phyloP scores from a whole-genome alignment of 2,888 invertebrate genomes.

The Morpho helenor region DNA sequence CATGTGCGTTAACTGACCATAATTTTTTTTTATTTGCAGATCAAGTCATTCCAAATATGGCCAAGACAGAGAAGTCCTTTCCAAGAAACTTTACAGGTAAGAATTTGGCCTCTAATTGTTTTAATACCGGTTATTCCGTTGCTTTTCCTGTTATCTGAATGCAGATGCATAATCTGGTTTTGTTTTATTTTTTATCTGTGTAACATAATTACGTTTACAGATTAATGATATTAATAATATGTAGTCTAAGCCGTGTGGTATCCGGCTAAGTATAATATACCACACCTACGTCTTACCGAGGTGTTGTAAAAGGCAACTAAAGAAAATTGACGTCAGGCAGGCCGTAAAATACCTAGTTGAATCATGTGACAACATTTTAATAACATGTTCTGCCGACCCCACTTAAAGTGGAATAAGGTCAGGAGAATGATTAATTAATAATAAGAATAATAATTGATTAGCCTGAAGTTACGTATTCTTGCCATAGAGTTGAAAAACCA shows the following conservation, averaged over 20 bases:
- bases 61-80: constrained; percentile 74
- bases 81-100: constrained; percentile 74
- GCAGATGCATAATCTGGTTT: constrained; percentile 1
- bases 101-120: constrained; percentile 18
- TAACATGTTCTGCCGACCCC: too few species aligned
- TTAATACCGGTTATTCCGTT: constrained; percentile 7
- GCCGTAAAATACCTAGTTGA: too few species aligned
- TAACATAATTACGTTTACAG: not conserved
- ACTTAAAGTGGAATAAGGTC: too few species aligned
- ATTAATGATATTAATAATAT: not conserved
- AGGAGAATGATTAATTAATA: not conserved
- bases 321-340: too few species aligned
- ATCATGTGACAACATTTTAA: too few species aligned
- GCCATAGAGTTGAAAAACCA: too few species aligned
- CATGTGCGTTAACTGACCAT: constrained; percentile 2
- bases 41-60: constrained; percentile 64
- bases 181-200: not conserved
- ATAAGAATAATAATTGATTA: not conserved
- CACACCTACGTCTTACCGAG: too few species aligned
- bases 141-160: constrained; percentile 4
- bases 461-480: too few species aligned
- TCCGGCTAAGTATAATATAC: too few species aligned
- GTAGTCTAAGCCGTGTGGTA: too few species aligned
- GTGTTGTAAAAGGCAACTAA: too few species aligned
- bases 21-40: constrained; percentile 44